A percentile compares a stretch with the other conserved stretches of the same genome.
Conservation (phyloP, 2,888 invertebrate genomes). For the Harpagoxenus sublaevis region DNA sequence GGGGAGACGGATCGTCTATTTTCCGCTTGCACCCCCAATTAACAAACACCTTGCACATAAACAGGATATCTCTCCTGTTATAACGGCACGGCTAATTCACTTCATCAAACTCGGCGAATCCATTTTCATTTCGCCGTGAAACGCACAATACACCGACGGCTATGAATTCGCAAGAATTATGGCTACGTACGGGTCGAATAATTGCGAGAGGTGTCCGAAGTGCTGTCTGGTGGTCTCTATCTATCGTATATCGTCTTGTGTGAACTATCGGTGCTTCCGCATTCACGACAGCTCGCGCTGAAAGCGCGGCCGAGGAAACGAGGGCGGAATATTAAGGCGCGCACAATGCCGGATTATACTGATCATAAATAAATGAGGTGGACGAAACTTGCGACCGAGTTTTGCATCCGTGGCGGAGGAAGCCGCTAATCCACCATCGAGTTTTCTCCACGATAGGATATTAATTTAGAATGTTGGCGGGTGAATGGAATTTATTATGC, state of each 20-base stretch:
- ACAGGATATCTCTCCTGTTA: constrained; percentile 41
- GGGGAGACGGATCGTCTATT: not conserved
- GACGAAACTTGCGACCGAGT: constrained; percentile 56
- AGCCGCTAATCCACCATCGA: constrained; percentile 55
- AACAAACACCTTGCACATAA: constrained; percentile 19
- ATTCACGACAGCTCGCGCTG: constrained; percentile 42
- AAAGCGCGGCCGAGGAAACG: constrained; percentile 38
- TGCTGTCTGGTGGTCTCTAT: not conserved
- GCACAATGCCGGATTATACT: constrained; percentile 48
- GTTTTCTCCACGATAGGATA: constrained; percentile 57
- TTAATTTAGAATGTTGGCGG: constrained; percentile 43
- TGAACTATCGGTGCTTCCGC: constrained; percentile 35
- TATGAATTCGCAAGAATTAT: constrained; percentile 25
- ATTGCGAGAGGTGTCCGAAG: constrained; percentile 7
- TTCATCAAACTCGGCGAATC: constrained; percentile 48
- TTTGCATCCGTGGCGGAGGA: constrained; percentile 50
- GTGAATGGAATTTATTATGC: constrained; percentile 44
- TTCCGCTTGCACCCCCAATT: constrained; percentile 25
- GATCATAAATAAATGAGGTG: constrained; percentile 55
- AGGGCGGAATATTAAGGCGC: constrained; percentile 52
- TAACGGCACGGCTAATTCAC: constrained; percentile 32
- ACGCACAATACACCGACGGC: constrained; percentile 21
- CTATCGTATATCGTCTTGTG: constrained; percentile 20
- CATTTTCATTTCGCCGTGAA: constrained; percentile 44
- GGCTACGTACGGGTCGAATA: not conserved